Percentiles rank a stretch among this genome's conserved stretches.
Conservation (phyloP, 2,888 invertebrate species). For the Ochropleura leucogaster region DNA sequence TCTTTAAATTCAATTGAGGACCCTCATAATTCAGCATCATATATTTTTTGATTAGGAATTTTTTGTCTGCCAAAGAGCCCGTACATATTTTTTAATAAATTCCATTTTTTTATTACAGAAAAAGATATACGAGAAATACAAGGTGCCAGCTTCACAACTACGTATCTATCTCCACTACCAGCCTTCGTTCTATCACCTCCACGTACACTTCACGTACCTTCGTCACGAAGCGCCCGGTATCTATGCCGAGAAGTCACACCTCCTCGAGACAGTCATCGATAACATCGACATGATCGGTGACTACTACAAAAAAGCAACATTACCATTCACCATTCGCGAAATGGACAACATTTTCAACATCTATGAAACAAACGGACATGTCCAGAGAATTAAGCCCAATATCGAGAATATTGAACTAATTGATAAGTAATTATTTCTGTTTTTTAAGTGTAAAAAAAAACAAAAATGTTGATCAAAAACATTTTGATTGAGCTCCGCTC, state of each 20-base stretch:
- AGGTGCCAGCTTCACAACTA: constrained; percentile 92
- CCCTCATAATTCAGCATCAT: too few relatives aligned
- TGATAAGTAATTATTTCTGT: constrained; percentile 64
- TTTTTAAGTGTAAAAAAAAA: constrained; percentile 60
- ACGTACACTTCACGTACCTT: constrained; percentile 97
- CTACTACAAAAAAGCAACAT: constrained; percentile 95
- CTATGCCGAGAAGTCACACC: constrained; percentile 95
- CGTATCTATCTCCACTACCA: constrained; percentile 98
- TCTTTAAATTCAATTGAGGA: too few relatives aligned
- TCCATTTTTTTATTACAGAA: constrained; percentile 87
- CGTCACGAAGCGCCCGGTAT: constrained; percentile 95
- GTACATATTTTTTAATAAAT: neutral
- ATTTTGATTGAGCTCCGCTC: constrained; percentile 91
- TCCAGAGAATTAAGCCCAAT: constrained; percentile 83
- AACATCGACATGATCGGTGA: constrained; percentile 95
- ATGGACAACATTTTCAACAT: constrained; percentile 93
- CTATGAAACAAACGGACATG: constrained; percentile 91
- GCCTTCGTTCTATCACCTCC: constrained; percentile 99
- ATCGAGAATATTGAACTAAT: constrained; percentile 75
- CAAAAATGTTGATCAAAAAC: constrained; percentile 87
- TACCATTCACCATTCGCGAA: constrained; percentile 95
- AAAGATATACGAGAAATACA: constrained; percentile 94
- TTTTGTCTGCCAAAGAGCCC: too few relatives aligned
- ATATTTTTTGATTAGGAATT: neutral
- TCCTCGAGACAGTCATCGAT: constrained; percentile 96